phyloP scores from a whole-genome alignment of 2,797 vertebrate species.

The Semaprochilodus insignis region DNA sequence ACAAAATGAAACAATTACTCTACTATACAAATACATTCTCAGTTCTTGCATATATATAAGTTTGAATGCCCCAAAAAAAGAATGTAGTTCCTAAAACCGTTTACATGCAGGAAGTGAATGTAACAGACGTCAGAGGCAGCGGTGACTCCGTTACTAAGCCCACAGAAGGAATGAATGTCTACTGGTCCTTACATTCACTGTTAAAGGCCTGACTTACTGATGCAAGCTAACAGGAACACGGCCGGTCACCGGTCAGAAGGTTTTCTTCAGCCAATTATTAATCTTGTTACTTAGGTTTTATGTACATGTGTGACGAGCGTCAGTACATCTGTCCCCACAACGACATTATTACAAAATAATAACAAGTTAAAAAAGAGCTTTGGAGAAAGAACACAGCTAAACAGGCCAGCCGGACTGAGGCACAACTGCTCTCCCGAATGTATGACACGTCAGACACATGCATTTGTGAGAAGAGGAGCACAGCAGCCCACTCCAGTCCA shows the following conservation, averaged over 20 bases:
- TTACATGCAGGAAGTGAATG: slow-evolving; percentile 19
- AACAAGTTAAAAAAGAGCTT: not conserved
- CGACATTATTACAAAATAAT: not conserved
- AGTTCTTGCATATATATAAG: slow-evolving; percentile 52
- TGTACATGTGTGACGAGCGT: not conserved
- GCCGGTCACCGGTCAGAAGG: slow-evolving; percentile 2
- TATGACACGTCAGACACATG: not conserved
- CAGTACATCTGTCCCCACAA: not conserved
- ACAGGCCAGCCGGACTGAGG: slow-evolving; percentile 16
- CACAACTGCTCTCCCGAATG: slow-evolving; percentile 23
- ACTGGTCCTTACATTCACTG: slow-evolving; percentile 21
- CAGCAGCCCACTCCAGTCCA: not conserved
- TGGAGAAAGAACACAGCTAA: slow-evolving; percentile 4
- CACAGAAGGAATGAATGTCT: not conserved
- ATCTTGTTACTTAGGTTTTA: not conserved
- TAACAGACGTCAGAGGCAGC: slow-evolving; percentile 35
- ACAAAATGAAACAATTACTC: slow-evolving; percentile 27
- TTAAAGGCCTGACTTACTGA: slow-evolving; percentile 3
- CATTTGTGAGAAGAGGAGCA: not conserved
- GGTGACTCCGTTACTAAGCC: not conserved
- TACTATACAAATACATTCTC: slow-evolving; percentile 50
- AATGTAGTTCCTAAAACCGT: slow-evolving; percentile 1
- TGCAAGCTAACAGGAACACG: slow-evolving; percentile 6
- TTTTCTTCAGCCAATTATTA: not conserved
- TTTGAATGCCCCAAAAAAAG: slow-evolving; percentile 27